phyloP scores from a whole-genome alignment of 2,797 vertebrate species.

The Dicrostonyx torquatus region DNA sequence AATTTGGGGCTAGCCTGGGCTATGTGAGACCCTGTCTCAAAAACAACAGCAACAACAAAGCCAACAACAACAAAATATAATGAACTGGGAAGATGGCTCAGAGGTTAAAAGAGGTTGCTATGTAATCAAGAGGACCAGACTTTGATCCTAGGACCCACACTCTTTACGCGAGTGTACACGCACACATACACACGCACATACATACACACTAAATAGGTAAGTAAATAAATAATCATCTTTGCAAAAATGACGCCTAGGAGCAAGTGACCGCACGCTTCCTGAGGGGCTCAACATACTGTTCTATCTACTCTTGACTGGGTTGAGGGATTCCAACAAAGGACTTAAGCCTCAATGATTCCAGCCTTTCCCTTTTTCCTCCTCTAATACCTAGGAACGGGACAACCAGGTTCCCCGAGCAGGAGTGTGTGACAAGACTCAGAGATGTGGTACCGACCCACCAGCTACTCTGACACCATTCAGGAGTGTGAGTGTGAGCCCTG shows the following conservation, averaged over 20 bases:
- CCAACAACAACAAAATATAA: neutral
- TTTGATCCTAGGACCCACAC: neutral
- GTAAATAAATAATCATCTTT: neutral
- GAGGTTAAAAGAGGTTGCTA: neutral
- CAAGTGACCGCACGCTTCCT: neutral
- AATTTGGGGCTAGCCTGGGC: neutral
- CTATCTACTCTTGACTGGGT: neutral
- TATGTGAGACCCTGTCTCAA: neutral
- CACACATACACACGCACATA: neutral
- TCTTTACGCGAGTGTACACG: neutral
- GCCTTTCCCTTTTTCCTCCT: neutral
- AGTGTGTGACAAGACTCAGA: neutral
- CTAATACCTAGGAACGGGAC: neutral
- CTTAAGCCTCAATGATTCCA: neutral
- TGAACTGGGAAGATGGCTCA: neutral
- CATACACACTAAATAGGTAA: neutral
- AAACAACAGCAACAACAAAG: neutral
- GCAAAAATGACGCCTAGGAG: neutral
- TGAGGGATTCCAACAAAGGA: neutral
- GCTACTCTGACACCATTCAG: neutral
- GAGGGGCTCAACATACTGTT: accelerated
- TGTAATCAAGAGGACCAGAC: neutral
- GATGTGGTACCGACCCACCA: neutral
- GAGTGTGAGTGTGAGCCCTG: neutral
- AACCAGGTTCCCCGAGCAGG: no score